Base-by-base conservation (phyloP, 1,140 invertebrate genomes). In the Amyelois transitella region DNA sequence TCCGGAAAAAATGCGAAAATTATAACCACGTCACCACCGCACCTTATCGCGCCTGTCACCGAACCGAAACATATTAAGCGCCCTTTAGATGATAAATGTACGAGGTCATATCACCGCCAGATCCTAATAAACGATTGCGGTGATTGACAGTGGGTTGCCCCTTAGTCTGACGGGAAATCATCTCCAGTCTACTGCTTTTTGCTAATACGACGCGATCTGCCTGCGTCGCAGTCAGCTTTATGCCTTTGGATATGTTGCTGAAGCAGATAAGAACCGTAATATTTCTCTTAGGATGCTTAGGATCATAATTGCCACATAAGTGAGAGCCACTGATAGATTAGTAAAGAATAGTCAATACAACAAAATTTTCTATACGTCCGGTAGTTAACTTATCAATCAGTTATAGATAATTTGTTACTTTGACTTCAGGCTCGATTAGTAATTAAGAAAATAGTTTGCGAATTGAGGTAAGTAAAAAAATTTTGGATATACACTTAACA, bases 1-100 rank as follows among this genome's bases (percentile, higher is more conserved):
- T 44, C 43, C 43, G 43, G 28, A 43, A 66, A 67, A 69, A 66
- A 65, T 8, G 48, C 24, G 53, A 32, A 53, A 66, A 62, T 64
- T 57, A 74, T 75, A 66, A 75, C 64, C 66, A 64, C 49, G 55
- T 64, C 56, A 59, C 57, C 22, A 50, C 54, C 57, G 56, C 63
- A 61, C 66, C 59, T 78, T 83, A 81, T 80, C 77, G 51, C 52
- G 32, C 55, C 80, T 82, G 80, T 83, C 82, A 78, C 53, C 74
- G 51, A 63, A 62, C 62, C 70, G 58, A 69, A 83, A 86, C 77
- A 84, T 86, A 84, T 84, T 86, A 86, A 82, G 82, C 74, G 62
- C 77, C 75, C 69, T 72, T 63, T 51, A 60, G 66, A 81, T 86
- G 82, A 86, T 86, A 77, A 79, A 86, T 86, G 82, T 75, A 61